phyloP scores from a whole-genome alignment of 53 echinoderm and acorn worm genomes.

The Astropecten irregularis region DNA sequence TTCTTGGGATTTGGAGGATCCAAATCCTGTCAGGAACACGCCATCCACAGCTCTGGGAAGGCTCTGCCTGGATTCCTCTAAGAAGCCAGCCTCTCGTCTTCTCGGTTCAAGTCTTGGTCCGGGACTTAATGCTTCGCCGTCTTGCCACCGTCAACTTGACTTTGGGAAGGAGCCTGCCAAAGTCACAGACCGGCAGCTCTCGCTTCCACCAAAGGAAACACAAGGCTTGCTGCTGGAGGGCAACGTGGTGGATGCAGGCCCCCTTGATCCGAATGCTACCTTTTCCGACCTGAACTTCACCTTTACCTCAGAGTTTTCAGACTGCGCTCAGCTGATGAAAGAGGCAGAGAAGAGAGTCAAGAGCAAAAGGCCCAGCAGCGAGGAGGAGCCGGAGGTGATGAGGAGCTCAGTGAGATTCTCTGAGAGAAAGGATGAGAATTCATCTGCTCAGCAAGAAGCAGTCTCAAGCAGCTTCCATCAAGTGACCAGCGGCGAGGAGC shows the following conservation, averaged over 20 bases:
- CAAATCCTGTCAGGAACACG: conserved; percentile 1
- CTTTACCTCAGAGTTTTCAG: conserved; percentile 83
- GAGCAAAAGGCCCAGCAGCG: conserved; percentile 38
- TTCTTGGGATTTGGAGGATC: background rate
- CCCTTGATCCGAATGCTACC: conserved; percentile 56
- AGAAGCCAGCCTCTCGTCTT: background rate
- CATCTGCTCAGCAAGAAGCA: too few species aligned
- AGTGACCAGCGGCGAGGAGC: too few species aligned
- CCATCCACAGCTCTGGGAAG: conserved; percentile 42
- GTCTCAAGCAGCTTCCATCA: too few species aligned
- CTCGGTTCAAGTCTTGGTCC: background rate
- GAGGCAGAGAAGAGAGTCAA: conserved; percentile 74
- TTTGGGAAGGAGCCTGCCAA: conserved; percentile 1
- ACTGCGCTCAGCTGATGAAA: conserved; percentile 76
- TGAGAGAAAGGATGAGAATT: too few species aligned
- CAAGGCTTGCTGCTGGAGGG: background rate
- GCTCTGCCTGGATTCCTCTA: conserved; percentile 22
- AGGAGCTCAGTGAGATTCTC: too few species aligned
- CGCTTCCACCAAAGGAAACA: background rate
- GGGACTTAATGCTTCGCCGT: background rate
- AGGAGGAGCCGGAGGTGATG: background rate
- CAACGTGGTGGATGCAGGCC: conserved; percentile 3
- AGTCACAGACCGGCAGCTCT: background rate
- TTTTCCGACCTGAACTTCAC: conserved; percentile 72
- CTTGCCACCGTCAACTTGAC: conserved; percentile 47